These are phyloP conservation scores for Haliaeetus leucogaster DNA, from an alignment of 2,113 vertebrate species.

Conservation along the genomic window DNA sequence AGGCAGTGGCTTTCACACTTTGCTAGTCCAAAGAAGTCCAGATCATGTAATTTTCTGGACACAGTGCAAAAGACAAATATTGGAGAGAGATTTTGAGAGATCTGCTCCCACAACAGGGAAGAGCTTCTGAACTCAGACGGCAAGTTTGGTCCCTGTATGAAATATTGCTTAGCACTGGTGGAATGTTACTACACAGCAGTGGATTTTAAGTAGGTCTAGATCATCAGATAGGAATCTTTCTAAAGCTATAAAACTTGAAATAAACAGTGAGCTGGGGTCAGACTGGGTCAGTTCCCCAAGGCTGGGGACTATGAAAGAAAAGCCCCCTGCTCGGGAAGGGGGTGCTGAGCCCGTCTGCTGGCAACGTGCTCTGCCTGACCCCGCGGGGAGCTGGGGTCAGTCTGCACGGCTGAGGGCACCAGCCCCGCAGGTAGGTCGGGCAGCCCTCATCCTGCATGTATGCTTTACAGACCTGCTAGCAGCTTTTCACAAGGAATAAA, in stretches of 20 bases:
- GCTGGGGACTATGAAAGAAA: background rate
- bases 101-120: background rate
- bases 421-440: background rate
- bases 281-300: background rate
- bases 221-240: background rate
- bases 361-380: accelerated
- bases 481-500: background rate
- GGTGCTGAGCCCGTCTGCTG: background rate
- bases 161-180: background rate
- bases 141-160: background rate
- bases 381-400: accelerated
- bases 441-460: background rate
- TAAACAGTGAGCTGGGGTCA: background rate
- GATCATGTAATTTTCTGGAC: background rate
- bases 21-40: background rate
- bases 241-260: conserved; percentile 6
- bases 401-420: background rate
- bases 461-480: accelerated
- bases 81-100: background rate
- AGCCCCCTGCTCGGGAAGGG: background rate
- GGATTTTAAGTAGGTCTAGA: background rate
- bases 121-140: background rate
- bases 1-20: background rate
- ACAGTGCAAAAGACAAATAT: background rate
- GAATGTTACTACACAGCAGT: background rate